Evolutionary conservation across 1,140 invertebrate species (phyloP), one percentile per base, ranked within the genome.

Genomic region (Hyphantria cunea): DNA sequence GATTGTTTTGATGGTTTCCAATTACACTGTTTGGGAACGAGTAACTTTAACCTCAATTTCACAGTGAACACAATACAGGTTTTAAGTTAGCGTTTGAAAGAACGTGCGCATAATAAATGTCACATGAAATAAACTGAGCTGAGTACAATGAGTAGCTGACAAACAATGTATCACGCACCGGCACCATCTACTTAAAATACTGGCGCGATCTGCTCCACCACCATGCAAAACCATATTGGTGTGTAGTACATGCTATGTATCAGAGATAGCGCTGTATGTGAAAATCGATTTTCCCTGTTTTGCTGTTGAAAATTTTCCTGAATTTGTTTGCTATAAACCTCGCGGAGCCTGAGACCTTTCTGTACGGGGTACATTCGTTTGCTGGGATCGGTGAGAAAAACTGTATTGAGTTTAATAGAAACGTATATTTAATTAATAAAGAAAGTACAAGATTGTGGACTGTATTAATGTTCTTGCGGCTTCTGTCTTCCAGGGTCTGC

Each of bases 71-170:
- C 39, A 62, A 59, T 59, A 59, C 33, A 6, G 56, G 56, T 59
- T 47, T n/a, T n/a, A 42, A 42, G 41, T 42, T 42, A 42, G 41
- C 41, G 41, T 42, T 42, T 42, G 41, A 42, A 42, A 42, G 41
- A 42, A 42, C 4, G 41, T 42, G 41, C 41, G 41, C 41, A 42
- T 42, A 42, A 42, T 42, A 42, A n/a, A n/a, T 67, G 65, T 62
- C 65, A 66, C 56, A 61, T 66, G 50, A 59, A 59, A 66, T 66
- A 59, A 69, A 64, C 62, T 61, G 56, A 69, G 63, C 63, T 65
- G 62, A 62, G 63, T 39, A 70, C 67, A 70, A 65, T 61, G 42
- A 65, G 53, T 62, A 70, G 52, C 58, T 64, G 61, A 61, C 67
- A 69, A 68, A 34, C 33, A 64, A 64, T 64, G 55, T 64, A 68